Conservation (phyloP, 1,140 invertebrate species). For the Ceratina japonica region DNA sequence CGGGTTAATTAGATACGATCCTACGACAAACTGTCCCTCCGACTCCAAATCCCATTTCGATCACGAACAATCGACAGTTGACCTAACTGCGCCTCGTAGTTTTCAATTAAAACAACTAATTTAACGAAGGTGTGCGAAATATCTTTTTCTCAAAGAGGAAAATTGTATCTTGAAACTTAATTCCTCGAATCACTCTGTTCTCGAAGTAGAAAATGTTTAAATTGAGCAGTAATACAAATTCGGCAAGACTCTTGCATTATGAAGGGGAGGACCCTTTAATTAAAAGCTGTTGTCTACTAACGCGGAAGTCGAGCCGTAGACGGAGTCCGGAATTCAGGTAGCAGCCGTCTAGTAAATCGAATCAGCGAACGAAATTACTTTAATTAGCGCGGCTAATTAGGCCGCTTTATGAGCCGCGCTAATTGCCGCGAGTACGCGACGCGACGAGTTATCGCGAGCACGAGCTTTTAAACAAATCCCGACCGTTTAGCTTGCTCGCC, state of each 20-base stretch:
- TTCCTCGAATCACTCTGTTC: too few relatives aligned
- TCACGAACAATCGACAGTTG: neutral
- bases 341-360: conserved; percentile 36
- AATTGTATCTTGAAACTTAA: too few relatives aligned
- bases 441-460: conserved; percentile 30
- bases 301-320: neutral
- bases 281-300: conserved; percentile 20
- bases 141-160: too few relatives aligned
- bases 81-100: neutral
- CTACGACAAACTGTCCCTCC: conserved; percentile 5
- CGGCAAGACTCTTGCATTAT: too few relatives aligned
- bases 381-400: conserved; percentile 44
- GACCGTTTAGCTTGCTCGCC: conserved; percentile 4
- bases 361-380: conserved; percentile 45
- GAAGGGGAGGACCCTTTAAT: conserved; percentile 1
- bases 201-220: too few relatives aligned
- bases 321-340: neutral
- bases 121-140: too few relatives aligned
- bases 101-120: neutral
- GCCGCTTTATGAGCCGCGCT: conserved; percentile 28
- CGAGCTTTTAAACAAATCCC: conserved; percentile 31
- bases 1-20: conserved; percentile 37
- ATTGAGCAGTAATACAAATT: too few relatives aligned
- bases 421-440: conserved; percentile 23
- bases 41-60: neutral